Evolutionary conservation across 2,113 vertebrate genomes (phyloP).

Genomic region (Hypocryptadius cinnamomeus): DNA sequence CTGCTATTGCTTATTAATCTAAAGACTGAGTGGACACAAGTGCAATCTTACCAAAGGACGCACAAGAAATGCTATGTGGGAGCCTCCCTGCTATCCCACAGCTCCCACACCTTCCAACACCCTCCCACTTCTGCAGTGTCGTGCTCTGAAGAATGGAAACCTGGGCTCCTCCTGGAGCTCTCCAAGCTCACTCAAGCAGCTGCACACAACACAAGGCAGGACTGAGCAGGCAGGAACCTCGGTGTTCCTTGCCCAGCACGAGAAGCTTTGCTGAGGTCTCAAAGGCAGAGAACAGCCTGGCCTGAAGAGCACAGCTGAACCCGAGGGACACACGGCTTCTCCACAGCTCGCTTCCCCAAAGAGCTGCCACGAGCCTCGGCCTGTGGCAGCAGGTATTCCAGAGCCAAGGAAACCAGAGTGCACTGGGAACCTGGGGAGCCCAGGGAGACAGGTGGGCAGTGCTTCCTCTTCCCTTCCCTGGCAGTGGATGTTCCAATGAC

Average conservation of each 20-base stretch:
- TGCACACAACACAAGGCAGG: not conserved
- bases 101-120: not conserved
- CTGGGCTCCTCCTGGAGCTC: not conserved
- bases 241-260: not conserved
- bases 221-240: not conserved
- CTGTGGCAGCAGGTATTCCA: not conserved
- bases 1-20: not conserved
- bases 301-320: not conserved
- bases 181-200: not conserved
- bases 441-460: not conserved
- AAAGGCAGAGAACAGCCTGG: not conserved
- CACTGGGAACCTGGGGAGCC: not conserved
- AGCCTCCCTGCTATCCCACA: not conserved
- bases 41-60: not conserved
- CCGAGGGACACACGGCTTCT: not conserved
- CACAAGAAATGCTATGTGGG: rapidly evolving
- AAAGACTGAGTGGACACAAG: not conserved
- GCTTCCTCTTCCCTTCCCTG: not conserved
- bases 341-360: not conserved
- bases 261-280: not conserved
- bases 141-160: not conserved
- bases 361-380: not conserved
- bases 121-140: not conserved
- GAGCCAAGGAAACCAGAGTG: not conserved
- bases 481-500: not conserved